Base-by-base conservation (phyloP, 2,888 invertebrate species). In the Synergus japonicus region DNA sequence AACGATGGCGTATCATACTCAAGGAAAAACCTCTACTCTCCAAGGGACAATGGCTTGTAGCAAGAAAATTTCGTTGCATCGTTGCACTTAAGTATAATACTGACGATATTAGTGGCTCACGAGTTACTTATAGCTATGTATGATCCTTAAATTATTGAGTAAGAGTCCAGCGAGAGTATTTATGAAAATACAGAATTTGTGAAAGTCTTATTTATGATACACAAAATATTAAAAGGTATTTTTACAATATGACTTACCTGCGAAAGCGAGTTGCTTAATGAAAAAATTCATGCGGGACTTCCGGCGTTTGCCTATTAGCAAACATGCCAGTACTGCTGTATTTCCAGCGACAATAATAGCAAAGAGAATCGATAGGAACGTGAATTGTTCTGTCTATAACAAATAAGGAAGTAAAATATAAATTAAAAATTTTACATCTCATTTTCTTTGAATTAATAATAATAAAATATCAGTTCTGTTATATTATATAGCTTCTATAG, bases 221-320 rank as follows among this genome's bases (percentile, higher is more conserved):
- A 44, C 10, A 44, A 44, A 44, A 10, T 9, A 44, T 44, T 49
- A 0, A n/a, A 54, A 7, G 7, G 54, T 54, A 54, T 54, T 37
- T 37, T 63, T 12, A 66, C n/a, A n/a, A 10, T 67, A 43, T 78
- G 76, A 86, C 94, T 93, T 92, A 98, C 98, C 98, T 92, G 98
- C 97, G 82, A 98, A 94, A 3, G 98, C 98, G 78, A 98, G 93
- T 89, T 98, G 97, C 94, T 97, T 97, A 86, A 98, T 98, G 93
- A 98, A 98, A 93, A 97, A 98, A 92, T 98, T 98, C 98, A 98
- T 98, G 73, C 98, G 94, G 76, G 97, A 97, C 91, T 97, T 97
- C 87, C 97, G 94, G 77, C 96, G 95, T 90, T 97, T 97, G 85
- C 96, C 97, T 87, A 96, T 94, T 79, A 96, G 94, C 80, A 98